Evolutionary conservation across 2,888 invertebrate genomes (phyloP).

Genomic region (Torymus tubicola): DNA sequence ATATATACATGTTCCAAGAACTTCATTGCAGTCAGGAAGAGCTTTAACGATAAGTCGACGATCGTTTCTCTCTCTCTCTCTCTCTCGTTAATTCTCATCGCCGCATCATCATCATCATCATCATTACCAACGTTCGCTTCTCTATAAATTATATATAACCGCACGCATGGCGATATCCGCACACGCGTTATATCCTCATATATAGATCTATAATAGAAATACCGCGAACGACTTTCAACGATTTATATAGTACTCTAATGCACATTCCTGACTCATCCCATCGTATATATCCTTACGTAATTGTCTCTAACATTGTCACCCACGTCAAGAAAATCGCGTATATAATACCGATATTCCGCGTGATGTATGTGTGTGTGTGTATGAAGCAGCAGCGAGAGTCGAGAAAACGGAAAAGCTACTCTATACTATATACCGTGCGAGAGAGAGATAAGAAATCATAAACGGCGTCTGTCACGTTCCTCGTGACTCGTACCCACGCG

Average conservation of each 20-base stretch:
- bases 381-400: neutral
- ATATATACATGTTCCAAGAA: too few species aligned
- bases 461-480: conserved; percentile 25
- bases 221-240: conserved; percentile 1
- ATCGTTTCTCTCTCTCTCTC: too few species aligned
- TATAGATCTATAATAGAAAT: neutral
- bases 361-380: neutral
- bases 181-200: too few species aligned
- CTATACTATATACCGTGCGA: too few species aligned
- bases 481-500: conserved; percentile 35
- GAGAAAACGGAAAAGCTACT: conserved; percentile 8
- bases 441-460: conserved; percentile 25
- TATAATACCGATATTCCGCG: too few species aligned
- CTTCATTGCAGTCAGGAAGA: too few species aligned
- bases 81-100: too few species aligned
- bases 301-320: neutral
- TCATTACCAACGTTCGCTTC: neutral
- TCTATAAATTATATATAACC: neutral
- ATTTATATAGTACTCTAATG: neutral
- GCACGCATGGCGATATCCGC: too few species aligned
- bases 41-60: too few species aligned
- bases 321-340: neutral
- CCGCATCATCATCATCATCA: too few species aligned
- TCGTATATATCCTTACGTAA: too few species aligned
- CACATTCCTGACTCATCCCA: too few species aligned